Evolutionary conservation across 1,140 invertebrate genomes (phyloP), one percentile per base, ranked within the genome.

Genomic region (Macrosteles quadrilineatus): DNA sequence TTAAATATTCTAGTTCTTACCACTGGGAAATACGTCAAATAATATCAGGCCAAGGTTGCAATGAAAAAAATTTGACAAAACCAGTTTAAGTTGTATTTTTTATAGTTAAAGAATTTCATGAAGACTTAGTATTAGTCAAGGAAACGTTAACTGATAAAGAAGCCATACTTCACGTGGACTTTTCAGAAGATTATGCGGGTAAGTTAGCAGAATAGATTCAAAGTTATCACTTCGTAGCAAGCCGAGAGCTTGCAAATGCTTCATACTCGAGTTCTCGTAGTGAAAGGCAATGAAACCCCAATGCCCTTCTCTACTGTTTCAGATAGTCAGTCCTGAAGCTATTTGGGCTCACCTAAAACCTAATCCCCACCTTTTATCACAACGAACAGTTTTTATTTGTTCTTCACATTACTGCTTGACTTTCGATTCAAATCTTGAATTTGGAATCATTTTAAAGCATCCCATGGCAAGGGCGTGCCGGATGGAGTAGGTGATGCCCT

Each of bases 261-360:
- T 17, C 50, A 55, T 11, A 55, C 50, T 9, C 4, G 50, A 19
- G 19, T 55, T 21, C 19, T 55, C 6, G 17, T 19, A 19, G 17
- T 19, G 6, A 55, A 55, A 4, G 23, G 19, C 6, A 25, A 21
- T 55, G 23, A 21, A 19, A 55, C 23, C 17, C 6, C 50, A 55
- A 55, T 19, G 6, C 67, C 62, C 63, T 72, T 75, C 1, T 72
- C 73, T 17, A 75, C 68, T 27, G 68, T 23, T 36, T 73, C 59
- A 12, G 70, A 32, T 0, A 70, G 69, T 19, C 6, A 43, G 57
- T 1, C 69, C 71, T 12, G 29, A 31, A 6, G 71, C 74, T 43
- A 72, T 75, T 17, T 55, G 50, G 17, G 50, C 50, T 21, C 63
- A 70, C 53, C 66, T 71, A 14, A 45, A 70, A 11, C 68, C 17